Evolutionary conservation across 1,140 invertebrate species (phyloP).

Genomic region (Caerostris extrusa): DNA sequence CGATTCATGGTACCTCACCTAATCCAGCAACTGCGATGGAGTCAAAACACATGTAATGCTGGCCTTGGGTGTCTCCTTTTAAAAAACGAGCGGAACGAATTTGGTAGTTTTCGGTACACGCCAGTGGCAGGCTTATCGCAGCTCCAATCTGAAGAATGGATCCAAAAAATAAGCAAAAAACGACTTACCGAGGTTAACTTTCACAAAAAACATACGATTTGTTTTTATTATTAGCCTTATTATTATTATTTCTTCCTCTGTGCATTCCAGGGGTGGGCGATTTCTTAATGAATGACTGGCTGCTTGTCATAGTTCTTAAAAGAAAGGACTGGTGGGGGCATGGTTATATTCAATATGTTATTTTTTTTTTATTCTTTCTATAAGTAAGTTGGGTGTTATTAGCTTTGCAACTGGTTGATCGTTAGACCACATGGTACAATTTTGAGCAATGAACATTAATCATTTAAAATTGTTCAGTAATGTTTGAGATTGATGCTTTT

Average conservation of each 20-base stretch:
- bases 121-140: conserved; percentile 27
- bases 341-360: background rate
- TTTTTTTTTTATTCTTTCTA: background rate
- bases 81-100: conserved; percentile 57
- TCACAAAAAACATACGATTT: conserved; percentile 41
- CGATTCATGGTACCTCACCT: background rate
- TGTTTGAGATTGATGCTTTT: too few relatives aligned
- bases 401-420: background rate
- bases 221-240: background rate
- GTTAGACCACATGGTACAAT: too few relatives aligned
- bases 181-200: conserved; percentile 5
- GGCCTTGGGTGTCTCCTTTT: conserved; percentile 55
- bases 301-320: conserved; percentile 11
- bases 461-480: too few relatives aligned
- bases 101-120: conserved; percentile 42
- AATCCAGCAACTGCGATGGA: background rate
- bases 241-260: background rate
- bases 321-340: background rate
- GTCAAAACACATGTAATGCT: background rate
- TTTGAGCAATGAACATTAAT: too few relatives aligned
- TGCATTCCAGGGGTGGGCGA: conserved; percentile 49
- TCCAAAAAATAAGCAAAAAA: conserved; percentile 7
- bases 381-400: conserved; percentile 1
- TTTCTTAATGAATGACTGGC: conserved; percentile 41
- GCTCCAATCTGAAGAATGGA: conserved; percentile 9